Percentiles rank a stretch among this genome's conserved stretches.
phyloP scores from a whole-genome alignment of 2,888 invertebrate genomes.

The Pharmacophagus antenor region DNA sequence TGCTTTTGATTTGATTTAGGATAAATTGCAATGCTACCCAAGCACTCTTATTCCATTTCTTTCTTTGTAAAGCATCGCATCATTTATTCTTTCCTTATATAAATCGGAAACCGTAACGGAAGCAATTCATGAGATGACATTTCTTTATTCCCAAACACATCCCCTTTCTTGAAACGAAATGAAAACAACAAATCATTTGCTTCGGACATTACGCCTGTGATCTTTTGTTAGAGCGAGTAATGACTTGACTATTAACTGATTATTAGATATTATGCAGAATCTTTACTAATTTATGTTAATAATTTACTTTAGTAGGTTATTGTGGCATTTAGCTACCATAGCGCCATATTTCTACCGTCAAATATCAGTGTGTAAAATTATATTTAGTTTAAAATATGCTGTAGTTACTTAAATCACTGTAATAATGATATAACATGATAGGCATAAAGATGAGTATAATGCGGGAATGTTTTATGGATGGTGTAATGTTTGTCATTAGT shows the following conservation, averaged over 20 bases:
- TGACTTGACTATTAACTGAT: neutral
- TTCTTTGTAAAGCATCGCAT: conserved; percentile 19
- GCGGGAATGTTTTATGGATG: no score
- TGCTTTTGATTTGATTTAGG: neutral
- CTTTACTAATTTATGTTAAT: no score
- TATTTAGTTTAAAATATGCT: no score
- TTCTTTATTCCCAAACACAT: conserved; percentile 24
- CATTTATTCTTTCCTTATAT: conserved; percentile 24
- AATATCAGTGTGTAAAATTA: no score
- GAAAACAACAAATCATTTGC: conserved; percentile 25
- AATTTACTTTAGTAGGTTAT: no score
- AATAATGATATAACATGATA: neutral
- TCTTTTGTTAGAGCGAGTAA: neutral
- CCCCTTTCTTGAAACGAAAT: conserved; percentile 19
- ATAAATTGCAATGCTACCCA: conserved; percentile 14
- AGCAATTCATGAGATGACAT: conserved; percentile 28
- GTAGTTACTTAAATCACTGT: neutral
- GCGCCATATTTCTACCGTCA: neutral
- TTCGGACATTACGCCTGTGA: neutral
- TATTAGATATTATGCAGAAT: no score
- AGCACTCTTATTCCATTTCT: conserved; percentile 20
- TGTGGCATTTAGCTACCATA: no score
- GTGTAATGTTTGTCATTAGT: no score
- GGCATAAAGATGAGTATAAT: no score
- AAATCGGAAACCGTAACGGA: conserved; percentile 25